phyloP scores from a whole-genome alignment of 1,140 invertebrate species.

The Brachionus paranguensis region DNA sequence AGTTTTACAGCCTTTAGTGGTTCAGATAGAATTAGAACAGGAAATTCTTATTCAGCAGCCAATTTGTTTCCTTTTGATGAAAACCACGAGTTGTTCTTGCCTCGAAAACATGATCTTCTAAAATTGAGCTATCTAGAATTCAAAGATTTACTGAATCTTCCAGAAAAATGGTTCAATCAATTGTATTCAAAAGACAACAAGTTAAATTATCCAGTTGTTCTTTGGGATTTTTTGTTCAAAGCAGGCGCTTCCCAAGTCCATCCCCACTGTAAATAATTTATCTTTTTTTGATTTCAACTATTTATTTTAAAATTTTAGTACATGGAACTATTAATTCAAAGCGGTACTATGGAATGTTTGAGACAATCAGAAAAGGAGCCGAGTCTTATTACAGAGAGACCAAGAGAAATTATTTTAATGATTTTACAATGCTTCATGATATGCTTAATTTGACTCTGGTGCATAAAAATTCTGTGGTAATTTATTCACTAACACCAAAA shows the following conservation, averaged over 20 bases:
- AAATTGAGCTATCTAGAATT: constrained; percentile 50
- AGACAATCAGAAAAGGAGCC: not conserved
- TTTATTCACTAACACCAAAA: constrained; percentile 48
- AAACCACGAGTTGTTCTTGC: constrained; percentile 55
- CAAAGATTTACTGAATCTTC: constrained; percentile 51
- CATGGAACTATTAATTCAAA: constrained; percentile 53
- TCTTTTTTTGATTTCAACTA: not conserved
- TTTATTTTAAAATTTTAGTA: constrained; percentile 40
- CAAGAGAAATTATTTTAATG: constrained; percentile 52
- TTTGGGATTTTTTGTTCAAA: constrained; percentile 57
- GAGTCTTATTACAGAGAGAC: constrained; percentile 3
- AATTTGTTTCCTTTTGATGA: constrained; percentile 58
- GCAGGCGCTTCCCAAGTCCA: constrained; percentile 58
- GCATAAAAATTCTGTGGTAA: constrained; percentile 44
- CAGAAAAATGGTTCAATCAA: constrained; percentile 48
- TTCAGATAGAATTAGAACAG: constrained; percentile 52
- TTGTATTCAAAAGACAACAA: constrained; percentile 42
- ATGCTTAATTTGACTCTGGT: constrained; percentile 51
- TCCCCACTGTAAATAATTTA: constrained; percentile 48
- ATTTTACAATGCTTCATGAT: constrained; percentile 52
- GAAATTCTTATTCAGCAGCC: constrained; percentile 52
- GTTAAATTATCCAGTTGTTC: constrained; percentile 51
- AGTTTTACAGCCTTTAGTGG: constrained; percentile 50
- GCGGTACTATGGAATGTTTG: constrained; percentile 51
- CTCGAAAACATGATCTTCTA: constrained; percentile 54